Evolutionary conservation across 2,797 vertebrate species (phyloP).

Genomic region (Falco cherrug): DNA sequence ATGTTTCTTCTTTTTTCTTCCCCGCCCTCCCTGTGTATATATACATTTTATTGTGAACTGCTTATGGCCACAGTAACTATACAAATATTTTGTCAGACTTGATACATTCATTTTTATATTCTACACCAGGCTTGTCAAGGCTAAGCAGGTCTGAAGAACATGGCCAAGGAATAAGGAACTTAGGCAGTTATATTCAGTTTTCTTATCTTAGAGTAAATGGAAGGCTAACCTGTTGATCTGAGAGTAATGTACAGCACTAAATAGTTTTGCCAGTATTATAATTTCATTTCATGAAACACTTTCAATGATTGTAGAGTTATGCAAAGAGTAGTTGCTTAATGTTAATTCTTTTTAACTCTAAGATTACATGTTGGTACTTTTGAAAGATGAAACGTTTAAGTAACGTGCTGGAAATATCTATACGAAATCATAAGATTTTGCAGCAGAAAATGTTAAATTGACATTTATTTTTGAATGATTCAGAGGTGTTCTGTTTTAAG

Average conservation of each 20-base stretch:
- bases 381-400: slow-evolving; percentile 30
- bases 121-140: background rate
- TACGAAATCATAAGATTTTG: slow-evolving; percentile 43
- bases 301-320: background rate
- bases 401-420: slow-evolving; percentile 20
- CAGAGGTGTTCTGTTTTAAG: slow-evolving; percentile 57
- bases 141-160: background rate
- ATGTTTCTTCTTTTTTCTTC: background rate
- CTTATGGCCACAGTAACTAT: background rate
- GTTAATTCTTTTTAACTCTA: background rate
- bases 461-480: slow-evolving; percentile 55
- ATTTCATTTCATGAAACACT: background rate
- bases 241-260: background rate
- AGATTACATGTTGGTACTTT: background rate
- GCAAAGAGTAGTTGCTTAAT: background rate
- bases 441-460: slow-evolving; percentile 60
- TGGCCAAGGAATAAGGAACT: background rate
- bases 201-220: background rate
- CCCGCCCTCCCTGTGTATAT: background rate
- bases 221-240: background rate
- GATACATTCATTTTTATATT: background rate
- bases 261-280: background rate
- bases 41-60: background rate
- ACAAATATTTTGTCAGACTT: background rate
- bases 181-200: background rate